Conservation (phyloP, 2,888 invertebrate species). For the Notocelia uddmanniana region DNA sequence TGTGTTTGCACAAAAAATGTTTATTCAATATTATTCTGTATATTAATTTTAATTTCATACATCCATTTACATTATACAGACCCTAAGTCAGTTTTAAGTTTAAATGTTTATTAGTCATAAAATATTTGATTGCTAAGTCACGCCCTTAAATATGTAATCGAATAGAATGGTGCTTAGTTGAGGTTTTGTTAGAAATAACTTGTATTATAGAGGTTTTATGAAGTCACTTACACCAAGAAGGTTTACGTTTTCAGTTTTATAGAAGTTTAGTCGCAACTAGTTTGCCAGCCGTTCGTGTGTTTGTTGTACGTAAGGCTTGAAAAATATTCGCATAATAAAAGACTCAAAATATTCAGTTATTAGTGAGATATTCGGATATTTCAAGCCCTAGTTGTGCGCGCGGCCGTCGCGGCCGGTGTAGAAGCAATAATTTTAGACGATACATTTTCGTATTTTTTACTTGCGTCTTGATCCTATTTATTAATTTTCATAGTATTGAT, state of each 20-base stretch:
- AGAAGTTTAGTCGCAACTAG: constrained; percentile 32
- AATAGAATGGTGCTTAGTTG: constrained; percentile 85
- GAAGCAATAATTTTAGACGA: constrained; percentile 59
- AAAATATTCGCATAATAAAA: not conserved
- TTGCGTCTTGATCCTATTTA: constrained; percentile 72
- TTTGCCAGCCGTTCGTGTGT: constrained; percentile 18
- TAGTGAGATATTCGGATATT: not conserved
- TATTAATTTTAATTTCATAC: constrained; percentile 66
- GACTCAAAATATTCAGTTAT: not conserved
- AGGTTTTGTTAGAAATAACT: constrained; percentile 76
- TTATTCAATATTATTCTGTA: constrained; percentile 73
- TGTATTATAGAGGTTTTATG: constrained; percentile 69
- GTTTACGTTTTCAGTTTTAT: constrained; percentile 59
- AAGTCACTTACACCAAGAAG: constrained; percentile 66
- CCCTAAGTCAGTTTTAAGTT: constrained; percentile 77
- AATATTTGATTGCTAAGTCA: constrained; percentile 82
- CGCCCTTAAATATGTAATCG: constrained; percentile 76
- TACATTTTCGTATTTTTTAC: constrained; percentile 53
- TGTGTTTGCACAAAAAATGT: constrained; percentile 81
- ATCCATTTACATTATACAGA: constrained; percentile 70
- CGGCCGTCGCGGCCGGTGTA: constrained; percentile 47
- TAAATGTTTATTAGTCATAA: constrained; percentile 73
- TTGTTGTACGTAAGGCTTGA: not conserved
- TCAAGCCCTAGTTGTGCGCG: not conserved
- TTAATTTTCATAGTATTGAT: constrained; percentile 73